These are phyloP conservation scores for Ceratotherium simum DNA, from an alignment of 2,113 vertebrate genomes.

Conservation along the genomic window DNA sequence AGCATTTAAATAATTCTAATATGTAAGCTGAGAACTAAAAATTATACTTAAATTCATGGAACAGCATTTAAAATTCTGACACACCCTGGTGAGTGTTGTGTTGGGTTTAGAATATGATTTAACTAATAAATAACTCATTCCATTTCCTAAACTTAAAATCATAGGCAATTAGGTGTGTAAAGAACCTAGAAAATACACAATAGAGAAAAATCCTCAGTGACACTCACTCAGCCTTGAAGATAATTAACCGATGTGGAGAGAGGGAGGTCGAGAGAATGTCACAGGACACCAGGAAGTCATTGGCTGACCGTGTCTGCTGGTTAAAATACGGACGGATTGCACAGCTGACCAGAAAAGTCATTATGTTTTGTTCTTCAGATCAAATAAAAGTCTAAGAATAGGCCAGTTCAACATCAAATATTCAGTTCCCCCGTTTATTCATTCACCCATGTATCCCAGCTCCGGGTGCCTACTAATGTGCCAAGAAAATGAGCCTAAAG, in stretches of 20 bases:
- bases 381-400: not conserved
- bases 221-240: not conserved
- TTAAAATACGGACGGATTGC: not conserved
- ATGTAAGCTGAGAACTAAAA: not conserved
- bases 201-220: not conserved
- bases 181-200: not conserved
- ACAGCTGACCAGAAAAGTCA: not conserved
- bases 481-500: not conserved
- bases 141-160: conserved; percentile 29
- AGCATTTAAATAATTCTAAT: not conserved
- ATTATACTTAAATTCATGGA: not conserved
- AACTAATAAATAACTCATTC: not conserved
- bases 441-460: not conserved
- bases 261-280: not conserved
- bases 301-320: not conserved
- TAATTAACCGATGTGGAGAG: not conserved
- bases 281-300: not conserved
- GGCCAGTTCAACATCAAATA: not conserved
- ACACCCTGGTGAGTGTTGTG: not conserved
- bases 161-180: not conserved
- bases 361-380: not conserved
- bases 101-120: not conserved
- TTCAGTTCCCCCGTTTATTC: not conserved
- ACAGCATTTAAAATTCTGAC: conserved; percentile 1
- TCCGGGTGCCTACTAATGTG: not conserved